These are phyloP conservation scores for Fabriciana adippe DNA, from an alignment of 2,888 invertebrate genomes.

Conservation along the genomic window DNA sequence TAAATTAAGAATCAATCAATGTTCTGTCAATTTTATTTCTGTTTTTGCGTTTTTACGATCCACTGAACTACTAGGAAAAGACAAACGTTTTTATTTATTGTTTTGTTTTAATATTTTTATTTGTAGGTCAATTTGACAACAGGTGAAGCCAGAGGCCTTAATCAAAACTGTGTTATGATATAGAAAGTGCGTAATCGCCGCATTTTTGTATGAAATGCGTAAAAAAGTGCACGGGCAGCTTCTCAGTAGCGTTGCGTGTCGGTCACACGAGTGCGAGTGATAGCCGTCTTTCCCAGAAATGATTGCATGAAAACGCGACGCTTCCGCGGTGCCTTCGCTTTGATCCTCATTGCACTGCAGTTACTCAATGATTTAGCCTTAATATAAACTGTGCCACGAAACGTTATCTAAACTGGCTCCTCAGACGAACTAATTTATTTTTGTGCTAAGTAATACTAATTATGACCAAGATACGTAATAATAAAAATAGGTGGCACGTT, in stretches of 20 bases:
- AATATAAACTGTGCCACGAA: constrained; percentile 34
- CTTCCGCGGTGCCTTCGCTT: constrained; percentile 48
- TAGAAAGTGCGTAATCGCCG: constrained; percentile 40
- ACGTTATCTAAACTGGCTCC: constrained; percentile 35
- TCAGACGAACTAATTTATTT: constrained; percentile 30
- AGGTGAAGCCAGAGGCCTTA: constrained; percentile 8
- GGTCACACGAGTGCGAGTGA: constrained; percentile 48
- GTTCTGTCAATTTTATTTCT: constrained; percentile 3
- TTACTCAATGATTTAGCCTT: constrained; percentile 36
- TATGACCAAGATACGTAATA: not conserved
- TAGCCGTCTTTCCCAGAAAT: constrained; percentile 64
- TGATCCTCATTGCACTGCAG: constrained; percentile 36
- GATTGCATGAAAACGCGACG: constrained; percentile 59
- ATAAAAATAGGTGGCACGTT: no score
- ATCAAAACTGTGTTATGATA: constrained; percentile 26
- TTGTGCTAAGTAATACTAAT: constrained; percentile 28
- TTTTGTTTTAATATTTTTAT: not conserved
- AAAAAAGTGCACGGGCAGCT: constrained; percentile 56
- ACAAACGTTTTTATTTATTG: not conserved
- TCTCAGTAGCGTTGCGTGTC: constrained; percentile 51
- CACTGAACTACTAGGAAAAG: not conserved
- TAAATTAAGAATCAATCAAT: constrained; percentile 21
- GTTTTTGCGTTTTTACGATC: not conserved
- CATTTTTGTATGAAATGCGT: constrained; percentile 42
- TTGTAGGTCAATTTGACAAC: constrained; percentile 16